Conservation (phyloP, 2,797 vertebrate genomes). For the Spinus pinus region DNA sequence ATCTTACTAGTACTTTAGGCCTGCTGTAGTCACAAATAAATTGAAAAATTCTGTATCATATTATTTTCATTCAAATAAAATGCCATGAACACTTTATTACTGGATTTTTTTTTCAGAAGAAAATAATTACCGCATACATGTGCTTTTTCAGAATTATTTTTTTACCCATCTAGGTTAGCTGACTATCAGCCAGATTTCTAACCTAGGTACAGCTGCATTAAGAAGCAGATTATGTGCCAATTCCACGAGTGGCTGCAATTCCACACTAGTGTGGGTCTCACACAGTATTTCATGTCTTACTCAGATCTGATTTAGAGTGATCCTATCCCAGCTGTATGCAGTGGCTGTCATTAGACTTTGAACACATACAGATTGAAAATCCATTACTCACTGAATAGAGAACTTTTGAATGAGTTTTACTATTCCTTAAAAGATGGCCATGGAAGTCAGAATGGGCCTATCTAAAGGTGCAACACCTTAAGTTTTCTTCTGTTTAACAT, state of each 20-base stretch:
- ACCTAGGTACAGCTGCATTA: background rate
- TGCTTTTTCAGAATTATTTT: background rate
- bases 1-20: background rate
- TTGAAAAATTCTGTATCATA: background rate
- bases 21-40: background rate
- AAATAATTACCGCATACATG: rapidly evolving
- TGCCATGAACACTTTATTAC: background rate
- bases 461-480: background rate
- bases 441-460: background rate
- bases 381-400: background rate
- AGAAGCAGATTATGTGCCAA: background rate
- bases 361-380: background rate
- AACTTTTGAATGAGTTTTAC: background rate
- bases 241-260: background rate
- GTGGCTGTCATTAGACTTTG: background rate
- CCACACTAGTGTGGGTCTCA: background rate
- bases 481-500: background rate
- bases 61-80: background rate
- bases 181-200: background rate
- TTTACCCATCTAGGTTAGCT: background rate
- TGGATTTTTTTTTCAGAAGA: background rate
- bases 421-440: background rate
- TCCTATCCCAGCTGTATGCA: background rate
- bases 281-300: background rate
- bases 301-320: background rate